Conservation (phyloP, 2,113 vertebrate species). For the Gallinago paraguaiae region DNA sequence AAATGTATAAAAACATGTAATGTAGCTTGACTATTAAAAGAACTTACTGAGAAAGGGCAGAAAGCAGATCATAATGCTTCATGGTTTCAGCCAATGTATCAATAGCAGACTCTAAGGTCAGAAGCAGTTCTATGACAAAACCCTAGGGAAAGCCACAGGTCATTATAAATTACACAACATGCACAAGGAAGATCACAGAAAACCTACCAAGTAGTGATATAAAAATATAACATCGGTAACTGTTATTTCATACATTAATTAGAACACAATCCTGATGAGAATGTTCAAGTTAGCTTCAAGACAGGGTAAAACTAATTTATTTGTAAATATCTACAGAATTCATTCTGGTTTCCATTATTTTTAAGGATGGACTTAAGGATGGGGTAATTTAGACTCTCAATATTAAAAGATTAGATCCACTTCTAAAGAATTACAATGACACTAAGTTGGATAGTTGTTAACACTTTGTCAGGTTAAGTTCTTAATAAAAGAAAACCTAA, state of each 20-base stretch:
- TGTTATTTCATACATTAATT: not conserved
- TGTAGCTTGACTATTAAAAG: not conserved
- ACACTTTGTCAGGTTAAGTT: not conserved
- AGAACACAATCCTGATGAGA: not conserved
- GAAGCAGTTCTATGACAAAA: constrained; percentile 96
- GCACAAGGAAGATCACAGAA: not conserved
- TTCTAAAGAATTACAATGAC: not conserved
- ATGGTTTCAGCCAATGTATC: constrained; percentile 95
- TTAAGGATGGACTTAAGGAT: not conserved
- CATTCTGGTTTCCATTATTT: not conserved
- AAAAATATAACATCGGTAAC: constrained; percentile 25
- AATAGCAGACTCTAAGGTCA: constrained; percentile 95
- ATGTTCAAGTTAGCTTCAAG: constrained; percentile 2
- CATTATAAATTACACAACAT: constrained; percentile 21
- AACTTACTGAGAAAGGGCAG: constrained; percentile 94
- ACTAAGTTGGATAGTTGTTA: not conserved
- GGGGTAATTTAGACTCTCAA: not conserved
- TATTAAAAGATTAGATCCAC: not conserved
- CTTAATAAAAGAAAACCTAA: not conserved
- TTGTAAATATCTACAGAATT: not conserved
- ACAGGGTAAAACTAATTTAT: not conserved
- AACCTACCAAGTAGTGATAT: not conserved
- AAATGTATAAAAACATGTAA: not conserved
- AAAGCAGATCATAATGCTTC: constrained; percentile 95
- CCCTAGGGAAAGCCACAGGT: constrained; percentile 78